Conservation (phyloP, 1,140 invertebrate genomes). For the Caenorhabditis brenneri region DNA sequence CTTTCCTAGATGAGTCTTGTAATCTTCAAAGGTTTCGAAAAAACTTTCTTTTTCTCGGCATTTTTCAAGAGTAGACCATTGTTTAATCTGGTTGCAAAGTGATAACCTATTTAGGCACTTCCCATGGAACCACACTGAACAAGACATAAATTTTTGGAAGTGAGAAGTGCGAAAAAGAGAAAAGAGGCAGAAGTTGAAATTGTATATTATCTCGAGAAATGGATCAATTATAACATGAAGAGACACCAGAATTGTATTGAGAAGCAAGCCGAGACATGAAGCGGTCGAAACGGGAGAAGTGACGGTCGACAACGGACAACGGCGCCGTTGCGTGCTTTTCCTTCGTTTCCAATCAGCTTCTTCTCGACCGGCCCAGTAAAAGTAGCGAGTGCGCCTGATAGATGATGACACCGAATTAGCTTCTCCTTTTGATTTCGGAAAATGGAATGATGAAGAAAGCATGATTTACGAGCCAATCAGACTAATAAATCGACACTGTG, state of each 20-base stretch:
- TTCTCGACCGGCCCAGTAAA: not conserved
- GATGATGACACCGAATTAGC: slow-evolving; percentile 40
- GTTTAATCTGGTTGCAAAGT: not conserved
- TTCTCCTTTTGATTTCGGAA: slow-evolving; percentile 2
- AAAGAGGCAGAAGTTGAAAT: slow-evolving; percentile 5
- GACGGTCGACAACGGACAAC: slow-evolving; percentile 13
- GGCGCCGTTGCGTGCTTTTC: not conserved
- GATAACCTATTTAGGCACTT: not conserved
- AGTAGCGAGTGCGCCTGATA: slow-evolving; percentile 2
- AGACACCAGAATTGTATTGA: not conserved
- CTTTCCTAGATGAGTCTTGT: not conserved
- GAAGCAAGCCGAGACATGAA: slow-evolving; percentile 8
- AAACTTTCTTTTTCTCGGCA: too few relatives aligned
- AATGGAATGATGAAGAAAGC: slow-evolving; percentile 24
- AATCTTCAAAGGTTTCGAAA: not conserved
- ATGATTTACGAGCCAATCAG: slow-evolving; percentile 35
- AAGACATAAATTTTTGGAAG: not conserved
- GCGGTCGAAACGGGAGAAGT: slow-evolving; percentile 7
- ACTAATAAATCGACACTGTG: not conserved
- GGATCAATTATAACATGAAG: slow-evolving; percentile 41
- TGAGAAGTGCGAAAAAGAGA: slow-evolving; percentile 3
- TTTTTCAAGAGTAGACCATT: too few relatives aligned
- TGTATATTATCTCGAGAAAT: slow-evolving; percentile 32
- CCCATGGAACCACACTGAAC: not conserved
- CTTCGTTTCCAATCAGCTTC: slow-evolving; percentile 12